Conservation (phyloP, 2,888 invertebrate species). For the Zygogramma bicolorata region DNA sequence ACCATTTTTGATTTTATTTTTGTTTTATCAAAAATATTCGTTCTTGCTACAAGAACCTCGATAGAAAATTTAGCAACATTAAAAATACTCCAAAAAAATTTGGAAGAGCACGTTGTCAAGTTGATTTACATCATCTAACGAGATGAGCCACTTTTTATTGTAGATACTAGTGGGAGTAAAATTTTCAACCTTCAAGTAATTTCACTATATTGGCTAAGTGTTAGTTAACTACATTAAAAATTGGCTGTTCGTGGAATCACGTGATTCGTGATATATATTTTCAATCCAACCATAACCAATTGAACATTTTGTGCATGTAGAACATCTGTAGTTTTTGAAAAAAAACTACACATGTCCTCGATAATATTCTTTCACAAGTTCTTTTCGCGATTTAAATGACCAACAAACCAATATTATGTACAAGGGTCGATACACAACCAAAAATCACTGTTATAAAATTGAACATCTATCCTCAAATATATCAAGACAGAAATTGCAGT, state of each 20-base stretch:
- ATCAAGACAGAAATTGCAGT: not conserved
- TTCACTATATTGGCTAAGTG: not conserved
- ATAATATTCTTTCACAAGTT: not conserved
- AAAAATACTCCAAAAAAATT: constrained; percentile 32
- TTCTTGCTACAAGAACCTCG: constrained; percentile 13
- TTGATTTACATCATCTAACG: constrained; percentile 6
- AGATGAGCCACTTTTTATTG: constrained; percentile 16
- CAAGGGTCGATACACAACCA: not conserved
- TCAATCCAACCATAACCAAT: not conserved
- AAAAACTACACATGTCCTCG: not conserved
- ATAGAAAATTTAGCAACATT: constrained; percentile 22
- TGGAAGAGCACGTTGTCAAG: constrained; percentile 21
- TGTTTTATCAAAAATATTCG: constrained; percentile 33
- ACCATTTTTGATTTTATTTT: constrained; percentile 29
- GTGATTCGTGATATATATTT: not conserved
- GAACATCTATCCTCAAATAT: not conserved
- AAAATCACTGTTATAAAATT: too few species aligned
- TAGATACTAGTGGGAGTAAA: not conserved
- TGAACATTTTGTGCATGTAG: not conserved
- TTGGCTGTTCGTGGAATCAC: not conserved
- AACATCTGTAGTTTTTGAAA: not conserved
- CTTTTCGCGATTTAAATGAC: not conserved
- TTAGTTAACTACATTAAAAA: not conserved
- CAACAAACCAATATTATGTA: not conserved
- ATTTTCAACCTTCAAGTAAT: not conserved